These are phyloP conservation scores for Pleuronectes platessa DNA, from an alignment of 2,113 vertebrate species.

Conservation along the genomic window DNA sequence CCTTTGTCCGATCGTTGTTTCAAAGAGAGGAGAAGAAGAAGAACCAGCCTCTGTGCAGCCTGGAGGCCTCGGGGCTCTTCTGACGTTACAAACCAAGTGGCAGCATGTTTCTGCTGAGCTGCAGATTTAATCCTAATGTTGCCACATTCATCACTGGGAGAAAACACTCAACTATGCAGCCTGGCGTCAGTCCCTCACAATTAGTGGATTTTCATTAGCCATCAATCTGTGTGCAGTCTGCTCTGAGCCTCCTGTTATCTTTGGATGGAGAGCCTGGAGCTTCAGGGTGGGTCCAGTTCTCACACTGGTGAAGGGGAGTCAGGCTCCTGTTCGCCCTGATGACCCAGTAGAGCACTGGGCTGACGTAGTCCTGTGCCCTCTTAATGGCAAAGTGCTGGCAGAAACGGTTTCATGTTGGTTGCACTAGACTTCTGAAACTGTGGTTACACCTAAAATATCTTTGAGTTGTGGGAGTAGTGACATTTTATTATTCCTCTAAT, in stretches of 20 bases:
- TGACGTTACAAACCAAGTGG: no score
- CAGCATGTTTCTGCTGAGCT: no score
- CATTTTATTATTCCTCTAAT: no score
- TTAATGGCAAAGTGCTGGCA: not conserved
- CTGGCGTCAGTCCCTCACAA: conserved; percentile 28
- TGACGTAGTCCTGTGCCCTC: not conserved
- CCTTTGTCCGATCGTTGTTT: no score
- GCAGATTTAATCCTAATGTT: no score
- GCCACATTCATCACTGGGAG: no score
- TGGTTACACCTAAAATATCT: no score
- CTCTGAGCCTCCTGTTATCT: conserved; percentile 56
- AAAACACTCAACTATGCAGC: conserved; percentile 7
- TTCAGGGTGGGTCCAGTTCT: conserved; percentile 43
- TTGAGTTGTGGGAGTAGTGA: no score
- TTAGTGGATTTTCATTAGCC: conserved; percentile 40
- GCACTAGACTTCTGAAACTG: not conserved
- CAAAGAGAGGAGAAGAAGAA: no score
- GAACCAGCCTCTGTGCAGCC: no score
- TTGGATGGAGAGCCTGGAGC: not conserved
- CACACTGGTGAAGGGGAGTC: conserved; percentile 9
- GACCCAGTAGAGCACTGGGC: not conserved
- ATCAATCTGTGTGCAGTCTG: conserved; percentile 23
- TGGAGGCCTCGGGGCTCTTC: no score
- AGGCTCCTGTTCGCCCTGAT: conserved; percentile 54
- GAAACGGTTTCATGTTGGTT: not conserved